Percentiles rank a stretch among this genome's conserved stretches.
These are phyloP conservation scores for Sisor rabdophorus DNA, from an alignment of 2,113 vertebrate species.

Conservation along the genomic window DNA sequence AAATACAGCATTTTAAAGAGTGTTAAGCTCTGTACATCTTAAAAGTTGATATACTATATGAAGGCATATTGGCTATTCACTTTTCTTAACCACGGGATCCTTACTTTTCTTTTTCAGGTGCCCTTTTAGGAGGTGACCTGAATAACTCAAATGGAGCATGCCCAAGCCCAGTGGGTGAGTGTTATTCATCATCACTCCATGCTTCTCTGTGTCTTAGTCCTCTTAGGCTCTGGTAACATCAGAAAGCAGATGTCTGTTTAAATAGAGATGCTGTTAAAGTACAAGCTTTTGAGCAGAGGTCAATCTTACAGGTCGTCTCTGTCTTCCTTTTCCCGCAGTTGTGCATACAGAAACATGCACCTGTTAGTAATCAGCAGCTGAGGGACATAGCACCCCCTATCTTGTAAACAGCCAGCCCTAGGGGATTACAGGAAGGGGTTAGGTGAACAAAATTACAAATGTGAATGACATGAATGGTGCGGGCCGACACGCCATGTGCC, in stretches of 20 bases:
- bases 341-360: slow-evolving; percentile 44
- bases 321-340: not conserved
- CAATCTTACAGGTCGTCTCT: slow-evolving; percentile 10
- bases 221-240: not conserved
- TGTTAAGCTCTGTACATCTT: not conserved
- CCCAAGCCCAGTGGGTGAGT: slow-evolving; percentile 94
- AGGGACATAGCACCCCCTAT: slow-evolving; percentile 55
- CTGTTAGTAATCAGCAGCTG: slow-evolving; percentile 66
- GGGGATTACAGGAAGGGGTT: slow-evolving; percentile 40
- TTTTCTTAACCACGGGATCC: not conserved
- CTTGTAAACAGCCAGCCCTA: slow-evolving; percentile 61
- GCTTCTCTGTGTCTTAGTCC: not conserved
- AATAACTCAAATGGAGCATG: slow-evolving; percentile 88
- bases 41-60: not conserved
- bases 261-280: slow-evolving; percentile 5
- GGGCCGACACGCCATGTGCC: slow-evolving; percentile 33
- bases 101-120: slow-evolving; percentile 68
- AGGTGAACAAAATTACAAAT: slow-evolving; percentile 43
- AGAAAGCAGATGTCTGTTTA: not conserved
- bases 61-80: not conserved
- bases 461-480: slow-evolving; percentile 50
- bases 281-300: not conserved
- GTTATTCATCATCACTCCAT: not conserved
- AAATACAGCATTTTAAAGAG: not conserved
- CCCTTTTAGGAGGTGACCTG: slow-evolving; percentile 88